Conservation (phyloP, 2,113 vertebrate species). For the Dipodomys merriami region DNA sequence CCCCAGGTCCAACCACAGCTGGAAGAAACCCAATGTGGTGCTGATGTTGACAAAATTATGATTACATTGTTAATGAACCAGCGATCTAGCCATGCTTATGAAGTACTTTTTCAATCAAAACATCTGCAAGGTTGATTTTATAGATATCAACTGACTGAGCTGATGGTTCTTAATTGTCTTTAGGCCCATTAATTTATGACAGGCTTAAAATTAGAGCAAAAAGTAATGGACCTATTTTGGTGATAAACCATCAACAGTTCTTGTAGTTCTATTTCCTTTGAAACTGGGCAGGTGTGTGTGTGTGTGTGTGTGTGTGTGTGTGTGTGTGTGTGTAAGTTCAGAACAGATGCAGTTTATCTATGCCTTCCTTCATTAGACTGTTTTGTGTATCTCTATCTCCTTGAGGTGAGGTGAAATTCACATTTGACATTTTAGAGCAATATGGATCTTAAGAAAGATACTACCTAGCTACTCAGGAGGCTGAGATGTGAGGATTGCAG, state of each 20-base stretch:
- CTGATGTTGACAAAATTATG: conserved; percentile 24
- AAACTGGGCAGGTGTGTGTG: background rate
- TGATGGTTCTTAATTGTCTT: conserved; percentile 18
- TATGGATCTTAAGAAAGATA: background rate
- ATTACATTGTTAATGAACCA: conserved; percentile 43
- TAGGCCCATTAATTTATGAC: background rate
- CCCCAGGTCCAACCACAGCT: background rate
- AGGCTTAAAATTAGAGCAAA: conserved; percentile 33
- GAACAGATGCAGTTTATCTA: background rate
- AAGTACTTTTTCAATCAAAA: conserved; percentile 49
- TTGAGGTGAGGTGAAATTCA: conserved; percentile 19
- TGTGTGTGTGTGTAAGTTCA: no score
- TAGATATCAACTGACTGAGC: background rate
- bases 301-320: no score
- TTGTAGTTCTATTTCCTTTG: background rate
- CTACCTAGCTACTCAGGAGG: no score
- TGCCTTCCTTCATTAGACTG: background rate
- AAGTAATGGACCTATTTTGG: background rate
- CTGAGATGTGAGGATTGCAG: no score
- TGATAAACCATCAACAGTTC: background rate
- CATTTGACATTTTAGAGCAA: background rate
- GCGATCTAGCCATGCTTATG: conserved; percentile 25
- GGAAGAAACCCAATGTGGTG: background rate
- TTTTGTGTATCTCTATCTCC: background rate
- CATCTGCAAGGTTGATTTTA: background rate